Base-by-base conservation (phyloP, 1,140 invertebrate genomes). In the Drosophila ananassae region DNA sequence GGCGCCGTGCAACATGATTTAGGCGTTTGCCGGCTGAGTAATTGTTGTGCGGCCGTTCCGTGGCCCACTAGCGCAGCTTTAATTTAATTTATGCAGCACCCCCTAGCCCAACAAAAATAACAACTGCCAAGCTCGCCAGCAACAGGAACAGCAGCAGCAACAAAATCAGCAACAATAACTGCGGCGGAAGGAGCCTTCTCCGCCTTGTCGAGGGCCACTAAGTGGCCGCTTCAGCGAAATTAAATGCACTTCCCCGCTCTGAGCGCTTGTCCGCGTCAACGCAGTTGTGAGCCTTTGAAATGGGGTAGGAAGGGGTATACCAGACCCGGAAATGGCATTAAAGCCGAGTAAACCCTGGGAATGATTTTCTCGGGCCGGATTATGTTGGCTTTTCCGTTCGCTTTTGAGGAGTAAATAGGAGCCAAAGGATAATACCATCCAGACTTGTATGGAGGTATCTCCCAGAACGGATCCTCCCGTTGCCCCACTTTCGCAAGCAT, bases 171-270 rank as follows among this genome's bases (percentile, higher is more conserved):
- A 22, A 68, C 22, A 34, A 24, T n/a, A 28, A 46, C 58, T 46
- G 44, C 48, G 51, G 41, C 34, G 56, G 66, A 32, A 69, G 67
- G 37, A 52, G 17, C 51, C 51, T 24, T 41, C 62, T 63, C 61
- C 56, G 60, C 48, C 78, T 77, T 66, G 79, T 78, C 59, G 56
- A 82, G 83, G 37, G 71, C 82, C 71, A 79, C 78, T 87, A 82
- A 87, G 82, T 87, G 83, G 82, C 82, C 83, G 59, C 82, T 87
- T 87, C 79, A 87, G 75, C 66, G 67, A 87, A 87, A 87, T 87
- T 78, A 85, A 87, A 85, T 87, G 82, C 75, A 85, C 78, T 85
- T 69, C 55, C 44, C 66, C 67, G 51, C 51, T 48, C 68, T 59
- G 60, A 47, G 73, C 71, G 74, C 74, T 54, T 55, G 67, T 67